These are phyloP conservation scores for Ptychobarbus kaznakovi DNA, from an alignment of 2,797 vertebrate genomes.

Conservation along the genomic window DNA sequence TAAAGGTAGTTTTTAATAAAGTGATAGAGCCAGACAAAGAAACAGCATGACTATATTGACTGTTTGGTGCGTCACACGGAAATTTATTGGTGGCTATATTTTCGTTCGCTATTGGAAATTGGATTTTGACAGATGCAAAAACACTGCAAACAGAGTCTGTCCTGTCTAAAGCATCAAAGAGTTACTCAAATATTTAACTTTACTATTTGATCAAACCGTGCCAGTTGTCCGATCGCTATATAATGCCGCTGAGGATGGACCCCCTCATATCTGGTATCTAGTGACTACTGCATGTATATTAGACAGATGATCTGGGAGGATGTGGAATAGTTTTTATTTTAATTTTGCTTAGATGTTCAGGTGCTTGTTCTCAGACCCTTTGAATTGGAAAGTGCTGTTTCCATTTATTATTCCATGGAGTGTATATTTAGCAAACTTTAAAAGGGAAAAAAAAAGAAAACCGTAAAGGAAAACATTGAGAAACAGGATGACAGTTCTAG, in stretches of 20 bases:
- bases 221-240: constrained; percentile 27
- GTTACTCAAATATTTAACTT: constrained; percentile 53
- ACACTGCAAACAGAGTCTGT: constrained; percentile 9
- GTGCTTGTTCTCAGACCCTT: constrained; percentile 28
- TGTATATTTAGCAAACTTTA: constrained; percentile 53
- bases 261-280: background rate
- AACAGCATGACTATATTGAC: background rate
- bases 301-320: background rate
- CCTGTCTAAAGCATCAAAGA: constrained; percentile 6
- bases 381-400: constrained; percentile 30
- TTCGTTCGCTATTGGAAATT: constrained; percentile 1
- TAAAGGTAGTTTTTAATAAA: background rate
- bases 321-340: background rate
- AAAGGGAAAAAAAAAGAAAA: background rate
- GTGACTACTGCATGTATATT: background rate
- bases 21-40: background rate
- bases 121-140: constrained; percentile 5
- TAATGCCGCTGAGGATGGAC: background rate
- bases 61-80: background rate
- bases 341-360: background rate
- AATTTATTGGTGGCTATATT: background rate
- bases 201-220: constrained; percentile 37
- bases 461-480: constrained; percentile 38
- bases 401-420: constrained; percentile 37
- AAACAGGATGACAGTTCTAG: constrained; percentile 55